Conservation (phyloP, 2,113 vertebrate genomes). For the Amphilophus citrinellus region DNA sequence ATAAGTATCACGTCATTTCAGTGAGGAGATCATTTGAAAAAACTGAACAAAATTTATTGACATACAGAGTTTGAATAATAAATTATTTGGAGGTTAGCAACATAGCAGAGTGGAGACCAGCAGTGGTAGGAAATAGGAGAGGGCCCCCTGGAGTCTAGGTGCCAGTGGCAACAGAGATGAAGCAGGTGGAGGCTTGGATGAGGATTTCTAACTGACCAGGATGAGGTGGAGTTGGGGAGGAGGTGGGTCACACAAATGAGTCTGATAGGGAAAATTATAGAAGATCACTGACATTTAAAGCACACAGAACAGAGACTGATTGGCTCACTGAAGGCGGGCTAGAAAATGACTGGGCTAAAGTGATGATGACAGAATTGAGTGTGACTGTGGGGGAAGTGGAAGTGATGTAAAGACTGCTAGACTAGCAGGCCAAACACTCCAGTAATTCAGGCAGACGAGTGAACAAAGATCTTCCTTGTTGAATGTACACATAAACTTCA, state of each 20-base stretch:
- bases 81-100: too few species aligned
- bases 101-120: too few species aligned
- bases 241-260: background rate
- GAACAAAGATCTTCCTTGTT: background rate
- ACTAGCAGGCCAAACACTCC: background rate
- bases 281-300: background rate
- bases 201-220: too few species aligned
- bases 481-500: background rate
- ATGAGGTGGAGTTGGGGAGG: too few species aligned
- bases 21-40: too few species aligned
- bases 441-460: background rate
- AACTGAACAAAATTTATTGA: too few species aligned
- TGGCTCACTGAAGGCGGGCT: background rate
- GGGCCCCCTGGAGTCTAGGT: too few species aligned
- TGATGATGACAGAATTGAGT: background rate
- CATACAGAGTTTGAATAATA: too few species aligned
- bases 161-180: too few species aligned
- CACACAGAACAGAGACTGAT: background rate
- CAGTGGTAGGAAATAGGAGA: too few species aligned
- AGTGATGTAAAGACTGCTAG: background rate
- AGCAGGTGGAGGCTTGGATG: too few species aligned
- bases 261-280: background rate
- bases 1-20: too few species aligned
- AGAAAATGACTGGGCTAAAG: background rate
- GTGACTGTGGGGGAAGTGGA: background rate